Conservation (phyloP, 2,113 vertebrate species). For the Macheiramphus alcinus region DNA sequence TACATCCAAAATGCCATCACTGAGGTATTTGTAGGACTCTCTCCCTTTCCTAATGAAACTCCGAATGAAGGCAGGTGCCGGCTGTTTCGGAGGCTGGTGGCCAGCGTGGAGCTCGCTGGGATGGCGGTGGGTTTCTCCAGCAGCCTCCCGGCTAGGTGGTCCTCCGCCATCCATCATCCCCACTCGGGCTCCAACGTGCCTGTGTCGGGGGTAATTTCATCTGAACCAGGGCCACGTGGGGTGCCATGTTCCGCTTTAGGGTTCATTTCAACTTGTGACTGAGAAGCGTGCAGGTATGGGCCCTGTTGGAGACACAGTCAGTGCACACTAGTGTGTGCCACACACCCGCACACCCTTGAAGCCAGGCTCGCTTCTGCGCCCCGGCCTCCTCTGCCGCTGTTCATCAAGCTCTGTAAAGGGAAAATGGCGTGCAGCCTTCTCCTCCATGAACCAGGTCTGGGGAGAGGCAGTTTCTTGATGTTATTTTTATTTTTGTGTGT, state of each 20-base stretch:
- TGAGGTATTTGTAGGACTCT: neutral
- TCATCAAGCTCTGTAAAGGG: neutral
- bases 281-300: neutral
- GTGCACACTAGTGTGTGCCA: neutral
- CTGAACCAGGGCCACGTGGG: neutral
- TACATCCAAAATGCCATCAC: no score
- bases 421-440: neutral
- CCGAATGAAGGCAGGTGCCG: rapidly evolving
- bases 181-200: rapidly evolving
- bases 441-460: neutral
- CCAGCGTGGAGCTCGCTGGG: rapidly evolving
- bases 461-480: neutral
- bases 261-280: neutral
- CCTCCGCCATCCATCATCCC: neutral
- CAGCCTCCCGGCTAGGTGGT: neutral
- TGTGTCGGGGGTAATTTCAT: neutral
- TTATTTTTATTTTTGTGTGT: neutral
- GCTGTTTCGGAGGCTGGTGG: neutral
- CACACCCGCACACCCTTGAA: neutral
- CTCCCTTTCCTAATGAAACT: neutral
- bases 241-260: neutral
- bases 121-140: rapidly evolving
- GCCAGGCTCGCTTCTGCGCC: neutral
- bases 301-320: no score
- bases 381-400: neutral